Evolutionary conservation across 2,113 vertebrate genomes (phyloP), one percentile per base, ranked within the genome.

Genomic region (Cephalopterus ornatus): DNA sequence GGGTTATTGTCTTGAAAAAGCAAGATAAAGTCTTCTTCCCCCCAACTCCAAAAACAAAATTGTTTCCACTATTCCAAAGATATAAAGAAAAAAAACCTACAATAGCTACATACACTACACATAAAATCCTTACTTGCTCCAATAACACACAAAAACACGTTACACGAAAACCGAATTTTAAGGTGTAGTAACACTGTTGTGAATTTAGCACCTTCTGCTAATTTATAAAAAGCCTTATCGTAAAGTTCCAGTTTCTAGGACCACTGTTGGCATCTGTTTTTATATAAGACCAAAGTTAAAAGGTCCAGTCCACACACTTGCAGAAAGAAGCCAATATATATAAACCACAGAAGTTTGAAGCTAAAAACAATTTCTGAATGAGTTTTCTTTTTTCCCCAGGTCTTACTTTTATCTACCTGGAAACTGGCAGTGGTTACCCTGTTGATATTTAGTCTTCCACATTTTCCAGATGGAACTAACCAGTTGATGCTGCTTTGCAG

Each of bases 81-180:
- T 11, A 14, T 46, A 39, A 81, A 70, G 28, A 42, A 41, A 72
- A 35, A 62, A 58, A 47, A 28, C 8, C 1, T 13, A 42, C 7
- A n/a, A n/a, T 3, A 59, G 6, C 4, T 26, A 37, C 16, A 42
- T 1, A 2, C 18, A 28, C 9, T 28, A 68, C 3, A 79, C 7
- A 39, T 32, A 55, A 76, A 94, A 84, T 33, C 9, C 37, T 77
- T 52, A 26, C 23, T 68, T 42, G 21, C 33, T 79, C 49, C 39
- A 49, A n/a, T 17, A 20, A 62, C 2, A 0, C 10, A 56, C 0
- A 21, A 66, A 88, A 58, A 62, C 5, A 27, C 3, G 0, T 32
- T 58, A 74, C 61, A n/a, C n/a, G n/a, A n/a, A n/a, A 56, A 81
- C 0, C n/a, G 53, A 83, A 76, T 52, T 71, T 46, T 68, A 27